Evolutionary conservation across 2,113 vertebrate genomes (phyloP).

Genomic region (Callipepla californica): DNA sequence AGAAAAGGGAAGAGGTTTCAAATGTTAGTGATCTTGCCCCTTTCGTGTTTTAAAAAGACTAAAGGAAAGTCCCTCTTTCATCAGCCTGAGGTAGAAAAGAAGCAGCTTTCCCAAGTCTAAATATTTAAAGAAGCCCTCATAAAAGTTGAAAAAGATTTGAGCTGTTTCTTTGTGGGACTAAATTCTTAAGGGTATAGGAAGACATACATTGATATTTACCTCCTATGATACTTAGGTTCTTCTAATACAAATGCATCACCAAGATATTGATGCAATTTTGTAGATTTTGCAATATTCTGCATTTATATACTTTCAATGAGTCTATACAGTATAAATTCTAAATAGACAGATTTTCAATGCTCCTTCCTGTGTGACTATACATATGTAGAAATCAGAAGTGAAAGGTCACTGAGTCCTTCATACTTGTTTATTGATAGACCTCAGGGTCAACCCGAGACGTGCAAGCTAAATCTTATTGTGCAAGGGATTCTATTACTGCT

Average conservation of each 20-base stretch:
- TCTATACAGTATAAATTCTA: background rate
- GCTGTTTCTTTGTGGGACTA: conserved; percentile 52
- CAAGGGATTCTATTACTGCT: background rate
- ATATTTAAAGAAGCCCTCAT: conserved; percentile 73
- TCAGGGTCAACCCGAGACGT: background rate
- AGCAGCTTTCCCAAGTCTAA: conserved; percentile 58
- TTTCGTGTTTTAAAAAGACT: conserved; percentile 67
- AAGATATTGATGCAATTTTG: conserved; percentile 33
- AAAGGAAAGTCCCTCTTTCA: conserved; percentile 63
- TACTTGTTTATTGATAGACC: background rate
- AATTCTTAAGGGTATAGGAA: conserved; percentile 39
- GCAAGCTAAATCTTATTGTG: background rate
- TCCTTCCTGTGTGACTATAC: background rate
- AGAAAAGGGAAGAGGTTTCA: conserved; percentile 29
- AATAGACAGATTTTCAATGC: conserved; percentile 17
- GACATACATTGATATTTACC: conserved; percentile 50
- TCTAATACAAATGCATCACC: conserved; percentile 46
- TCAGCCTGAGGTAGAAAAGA: conserved; percentile 39
- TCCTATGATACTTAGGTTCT: conserved; percentile 52
- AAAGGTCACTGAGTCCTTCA: background rate
- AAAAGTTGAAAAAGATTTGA: conserved; percentile 62
- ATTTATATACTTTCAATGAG: conserved; percentile 47
- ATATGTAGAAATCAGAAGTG: background rate
- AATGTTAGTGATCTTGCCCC: conserved; percentile 30
- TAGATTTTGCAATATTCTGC: background rate